Conservation (phyloP, 2,113 vertebrate species). For the Tachuris rubrigastra region DNA sequence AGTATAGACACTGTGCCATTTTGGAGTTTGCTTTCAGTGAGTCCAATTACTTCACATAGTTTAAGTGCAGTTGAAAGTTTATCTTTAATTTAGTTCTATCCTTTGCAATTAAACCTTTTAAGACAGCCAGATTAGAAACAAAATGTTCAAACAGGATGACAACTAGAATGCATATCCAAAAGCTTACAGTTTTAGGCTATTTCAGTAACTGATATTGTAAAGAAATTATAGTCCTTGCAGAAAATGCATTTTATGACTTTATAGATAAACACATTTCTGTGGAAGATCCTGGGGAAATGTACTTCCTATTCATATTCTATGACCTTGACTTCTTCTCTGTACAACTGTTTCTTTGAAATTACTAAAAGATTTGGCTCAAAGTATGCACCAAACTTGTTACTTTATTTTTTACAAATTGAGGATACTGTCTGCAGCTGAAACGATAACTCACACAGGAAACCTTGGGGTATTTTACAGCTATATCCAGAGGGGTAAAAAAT, state of each 20-base stretch:
- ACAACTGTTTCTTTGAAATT: background rate
- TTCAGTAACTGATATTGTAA: background rate
- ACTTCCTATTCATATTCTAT: background rate
- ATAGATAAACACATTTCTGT: background rate
- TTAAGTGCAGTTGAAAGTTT: constrained; percentile 17
- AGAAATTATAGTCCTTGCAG: background rate
- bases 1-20: background rate
- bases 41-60: background rate
- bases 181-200: background rate
- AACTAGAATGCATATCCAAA: background rate
- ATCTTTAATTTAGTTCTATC: constrained; percentile 47
- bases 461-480: background rate
- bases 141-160: background rate
- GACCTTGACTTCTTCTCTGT: background rate
- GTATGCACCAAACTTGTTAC: background rate
- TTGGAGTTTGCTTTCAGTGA: constrained; percentile 19
- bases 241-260: background rate
- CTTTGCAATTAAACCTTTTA: constrained; percentile 26
- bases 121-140: constrained; percentile 6
- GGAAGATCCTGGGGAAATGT: background rate
- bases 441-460: background rate
- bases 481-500: background rate
- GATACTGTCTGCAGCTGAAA: background rate
- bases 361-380: background rate
- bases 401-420: background rate